Evolutionary conservation across 2,888 invertebrate species (phyloP), one percentile per base, ranked within the genome.

Genomic region (Eucera pruinosa): DNA sequence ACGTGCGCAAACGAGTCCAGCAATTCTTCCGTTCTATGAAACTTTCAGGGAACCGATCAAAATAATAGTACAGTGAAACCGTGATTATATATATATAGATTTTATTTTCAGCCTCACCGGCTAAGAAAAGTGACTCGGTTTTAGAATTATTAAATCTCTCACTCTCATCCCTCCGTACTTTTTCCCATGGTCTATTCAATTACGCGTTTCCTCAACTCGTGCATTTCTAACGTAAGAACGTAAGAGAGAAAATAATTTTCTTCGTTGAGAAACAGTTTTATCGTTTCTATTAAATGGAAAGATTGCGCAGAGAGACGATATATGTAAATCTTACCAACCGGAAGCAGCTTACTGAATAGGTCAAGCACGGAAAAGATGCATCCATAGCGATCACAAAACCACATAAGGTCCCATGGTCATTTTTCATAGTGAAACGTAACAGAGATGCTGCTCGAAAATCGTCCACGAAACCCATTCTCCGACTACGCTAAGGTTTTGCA

Each of bases 401-500:
- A 23, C 48, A 11, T 20, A 18, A 39, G 39, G 54, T 27, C 39
- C 25, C 25, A 2, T 18, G 48, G 43, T 52, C 68, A 43, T 69
- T 69, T 69, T 45, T 69, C 68, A 69, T 33, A n/a, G 30, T 11
- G 41, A 3, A 41, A 60, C 50, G 20, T 30, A 50, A 9, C 41
- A 13, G 25, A 23, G 61, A 69, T 61, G 43, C 52, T 45, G 30
- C 61, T 43, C 18, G 68, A 61, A 45, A 36, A 23, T 45, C 68
- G 25, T 23, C 50, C 25, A 7, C 18, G 41, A 52, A 23, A 18
- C 36, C 41, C 30, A 60, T 68, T 68, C 25, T 25, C 43, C 60
- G 48, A 41, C 30, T 61, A 52, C 61, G 43, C 66, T 0, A 20
- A 18, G 52, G 33, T 50, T 61, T 69, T 61, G 52, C 68, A 69